These are phyloP conservation scores for Bufo gargarizans DNA, from an alignment of 2,113 vertebrate species.

Conservation along the genomic window DNA sequence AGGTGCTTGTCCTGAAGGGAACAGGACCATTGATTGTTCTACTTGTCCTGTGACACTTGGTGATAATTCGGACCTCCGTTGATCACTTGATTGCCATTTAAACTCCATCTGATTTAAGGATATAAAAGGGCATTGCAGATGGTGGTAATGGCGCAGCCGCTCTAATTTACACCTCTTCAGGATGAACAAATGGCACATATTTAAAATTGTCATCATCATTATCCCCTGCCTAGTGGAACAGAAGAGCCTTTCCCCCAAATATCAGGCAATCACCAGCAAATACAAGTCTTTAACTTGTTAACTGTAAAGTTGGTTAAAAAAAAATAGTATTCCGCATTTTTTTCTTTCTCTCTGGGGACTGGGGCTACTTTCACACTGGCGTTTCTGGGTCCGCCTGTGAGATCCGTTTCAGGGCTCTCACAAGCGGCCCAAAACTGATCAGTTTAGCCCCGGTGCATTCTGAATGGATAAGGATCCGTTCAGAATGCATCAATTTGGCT, in stretches of 20 bases:
- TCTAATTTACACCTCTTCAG: not conserved
- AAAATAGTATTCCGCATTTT: too few species aligned
- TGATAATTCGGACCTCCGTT: not conserved
- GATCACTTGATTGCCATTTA: conserved; percentile 2
- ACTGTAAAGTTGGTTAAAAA: not conserved
- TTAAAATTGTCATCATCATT: not conserved
- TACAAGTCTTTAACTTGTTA: not conserved
- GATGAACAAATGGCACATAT: not conserved
- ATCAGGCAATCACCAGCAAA: not conserved
- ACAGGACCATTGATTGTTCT: not conserved
- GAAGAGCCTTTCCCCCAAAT: not conserved
- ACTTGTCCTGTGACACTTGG: not conserved
- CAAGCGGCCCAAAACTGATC: too few species aligned
- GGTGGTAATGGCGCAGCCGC: not conserved
- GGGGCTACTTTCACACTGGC: too few species aligned
- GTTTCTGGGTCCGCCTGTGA: too few species aligned
- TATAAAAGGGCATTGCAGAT: not conserved
- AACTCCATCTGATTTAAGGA: not conserved
- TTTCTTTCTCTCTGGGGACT: too few species aligned
- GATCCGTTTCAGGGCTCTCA: too few species aligned
- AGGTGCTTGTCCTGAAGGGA: not conserved
- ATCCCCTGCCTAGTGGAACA: not conserved
- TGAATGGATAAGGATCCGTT: too few species aligned
- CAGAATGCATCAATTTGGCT: too few species aligned
- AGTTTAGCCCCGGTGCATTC: too few species aligned